These are phyloP conservation scores for Sitobion miscanthi DNA, from an alignment of 1,140 invertebrate genomes.

Conservation along the genomic window DNA sequence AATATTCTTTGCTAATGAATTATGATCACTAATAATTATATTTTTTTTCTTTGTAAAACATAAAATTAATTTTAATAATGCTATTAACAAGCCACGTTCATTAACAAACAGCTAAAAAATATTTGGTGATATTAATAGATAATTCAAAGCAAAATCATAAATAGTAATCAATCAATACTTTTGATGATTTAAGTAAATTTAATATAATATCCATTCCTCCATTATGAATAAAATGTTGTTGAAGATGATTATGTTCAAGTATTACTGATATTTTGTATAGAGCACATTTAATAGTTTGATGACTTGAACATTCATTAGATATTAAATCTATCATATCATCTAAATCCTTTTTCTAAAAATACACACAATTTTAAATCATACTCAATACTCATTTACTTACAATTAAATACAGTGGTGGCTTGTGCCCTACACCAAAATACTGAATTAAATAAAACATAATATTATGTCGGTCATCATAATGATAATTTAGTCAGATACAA, in stretches of 20 bases:
- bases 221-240: slow-evolving; percentile 44
- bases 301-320: slow-evolving; percentile 44
- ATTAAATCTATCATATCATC: slow-evolving; percentile 48
- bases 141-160: background rate
- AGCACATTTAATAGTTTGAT: slow-evolving; percentile 54
- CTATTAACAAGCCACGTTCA: slow-evolving; percentile 20
- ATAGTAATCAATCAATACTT: slow-evolving; percentile 11
- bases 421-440: background rate
- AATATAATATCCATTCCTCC: slow-evolving; percentile 36
- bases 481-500: no score
- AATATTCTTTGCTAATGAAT: slow-evolving; percentile 29
- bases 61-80: slow-evolving; percentile 43
- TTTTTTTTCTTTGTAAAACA: slow-evolving; percentile 35
- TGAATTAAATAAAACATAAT: background rate
- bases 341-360: slow-evolving; percentile 39
- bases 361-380: background rate
- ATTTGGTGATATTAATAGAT: background rate
- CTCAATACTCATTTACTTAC: background rate
- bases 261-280: slow-evolving; percentile 48
- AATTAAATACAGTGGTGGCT: background rate
- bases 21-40: background rate
- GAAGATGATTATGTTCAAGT: slow-evolving; percentile 40
- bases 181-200: slow-evolving; percentile 44
- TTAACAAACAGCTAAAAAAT: slow-evolving; percentile 26
- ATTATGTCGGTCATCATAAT: no score